Percentiles rank a stretch among this genome's conserved stretches.
phyloP scores from a whole-genome alignment of 37 sponge, comb jelly and placozoan genomes.

The Amphimedon queenslandica region DNA sequence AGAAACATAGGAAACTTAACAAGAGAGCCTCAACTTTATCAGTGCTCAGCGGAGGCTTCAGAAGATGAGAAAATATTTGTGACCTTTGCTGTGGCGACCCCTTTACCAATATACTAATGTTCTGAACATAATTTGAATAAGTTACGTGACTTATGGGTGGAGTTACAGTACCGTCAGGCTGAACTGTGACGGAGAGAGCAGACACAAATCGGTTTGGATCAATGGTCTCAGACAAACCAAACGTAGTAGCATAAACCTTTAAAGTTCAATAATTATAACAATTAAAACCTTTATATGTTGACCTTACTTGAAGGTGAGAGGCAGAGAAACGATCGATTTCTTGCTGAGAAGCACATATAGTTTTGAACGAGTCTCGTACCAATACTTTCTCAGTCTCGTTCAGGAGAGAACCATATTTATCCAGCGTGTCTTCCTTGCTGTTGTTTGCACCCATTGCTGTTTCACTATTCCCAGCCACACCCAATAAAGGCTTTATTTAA shows the following conservation, averaged over 20 bases:
- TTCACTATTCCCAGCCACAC: too few relatives aligned
- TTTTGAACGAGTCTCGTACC: constrained; percentile 7
- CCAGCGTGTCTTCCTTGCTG: constrained; percentile 26
- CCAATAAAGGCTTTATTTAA: too few relatives aligned
- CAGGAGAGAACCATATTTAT: constrained; percentile 31
- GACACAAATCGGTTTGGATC: too few relatives aligned
- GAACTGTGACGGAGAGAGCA: too few relatives aligned
- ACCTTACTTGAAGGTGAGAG: constrained; percentile 24
- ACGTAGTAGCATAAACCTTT: constrained; percentile 7
- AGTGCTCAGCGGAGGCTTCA: background rate
- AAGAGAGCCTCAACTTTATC: constrained; percentile 8
- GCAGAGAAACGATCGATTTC: constrained; percentile 17
- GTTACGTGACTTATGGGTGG: constrained; percentile 1
- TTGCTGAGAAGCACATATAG: constrained; percentile 20
- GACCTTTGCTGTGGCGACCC: constrained; percentile 21
- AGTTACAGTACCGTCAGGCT: too few relatives aligned
- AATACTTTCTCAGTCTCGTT: constrained; percentile 29
- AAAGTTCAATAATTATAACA: constrained; percentile 7
- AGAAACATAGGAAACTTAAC: background rate
- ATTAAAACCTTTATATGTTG: background rate
- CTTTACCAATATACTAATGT: constrained; percentile 18
- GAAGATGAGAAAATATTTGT: constrained; percentile 6
- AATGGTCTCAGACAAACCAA: background rate
- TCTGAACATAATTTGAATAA: constrained; percentile 28
- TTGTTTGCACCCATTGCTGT: constrained; percentile 43